Base-by-base conservation (phyloP, 1,140 invertebrate species). In the Vanessa tameamea region DNA sequence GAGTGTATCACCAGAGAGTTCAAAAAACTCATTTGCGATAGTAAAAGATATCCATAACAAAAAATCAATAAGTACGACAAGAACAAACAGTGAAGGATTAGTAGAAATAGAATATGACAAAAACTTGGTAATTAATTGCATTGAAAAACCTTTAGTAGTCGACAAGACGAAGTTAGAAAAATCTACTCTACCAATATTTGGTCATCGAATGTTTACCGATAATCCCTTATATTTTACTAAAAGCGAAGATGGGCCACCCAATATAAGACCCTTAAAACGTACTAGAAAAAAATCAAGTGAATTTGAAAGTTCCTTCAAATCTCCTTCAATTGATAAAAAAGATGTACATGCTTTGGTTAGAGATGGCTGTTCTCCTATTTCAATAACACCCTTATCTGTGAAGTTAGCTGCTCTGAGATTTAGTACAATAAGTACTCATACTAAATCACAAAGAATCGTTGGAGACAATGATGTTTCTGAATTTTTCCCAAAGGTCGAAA, bases 281-380 rank as follows among this genome's bases (percentile, higher is more conserved):
- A 92, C 89, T 14, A 82, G 90, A 69, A 91, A 92, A 82, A 91
- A 91, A 87, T 89, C 89, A 1, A 89, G 83, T 70, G 90, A 92
- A 63, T 92, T 92, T 66, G 88, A 92, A 82, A 92, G 87, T 82
- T 90, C 87, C 2, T 92, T 92, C 57, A 92, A 91, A 68, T 92
- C 90, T 4, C 90, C 90, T 16, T 87, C 87, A 23, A 82, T 90
- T 68, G 90, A 92, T 82, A 92, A 89, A 68, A 90, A 78, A 80
- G 87, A 92, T 83, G 72, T 84, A 37, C 89, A 92, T 82, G 50
- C 86, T 47, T 78, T 91, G 76, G 72, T 92, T 57, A 87, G 89
- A 77, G 89, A 92, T 31, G 89, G 82, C 3, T 91, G 89, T 76
- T 92, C 91, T 55, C 91, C 91, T 63, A 80, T 91, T 23, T 89